These are phyloP conservation scores for Ericerus pela DNA, from an alignment of 1,140 invertebrate genomes.

Conservation along the genomic window DNA sequence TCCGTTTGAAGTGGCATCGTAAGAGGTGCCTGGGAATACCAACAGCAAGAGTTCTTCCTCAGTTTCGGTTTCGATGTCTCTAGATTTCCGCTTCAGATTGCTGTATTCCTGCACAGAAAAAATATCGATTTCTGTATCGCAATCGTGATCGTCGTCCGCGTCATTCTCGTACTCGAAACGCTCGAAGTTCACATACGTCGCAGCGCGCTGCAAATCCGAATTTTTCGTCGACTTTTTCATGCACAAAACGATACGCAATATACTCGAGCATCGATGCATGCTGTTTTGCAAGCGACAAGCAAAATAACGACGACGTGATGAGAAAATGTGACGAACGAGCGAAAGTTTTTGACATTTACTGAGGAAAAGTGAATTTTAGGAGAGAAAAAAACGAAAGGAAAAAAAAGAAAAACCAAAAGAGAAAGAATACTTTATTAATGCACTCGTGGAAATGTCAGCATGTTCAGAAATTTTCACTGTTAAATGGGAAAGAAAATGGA, in stretches of 20 bases:
- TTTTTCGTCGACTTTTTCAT: not conserved
- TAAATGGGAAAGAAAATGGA: too few relatives aligned
- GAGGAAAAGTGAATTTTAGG: too few relatives aligned
- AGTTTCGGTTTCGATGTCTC: conserved; percentile 60
- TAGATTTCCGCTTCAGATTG: conserved; percentile 47
- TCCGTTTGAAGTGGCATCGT: conserved; percentile 33
- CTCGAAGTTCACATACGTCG: conserved; percentile 4
- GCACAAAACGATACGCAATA: not conserved
- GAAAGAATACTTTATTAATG: too few relatives aligned
- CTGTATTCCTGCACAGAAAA: conserved; percentile 43
- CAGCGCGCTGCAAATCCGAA: too few relatives aligned
- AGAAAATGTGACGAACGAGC: too few relatives aligned
- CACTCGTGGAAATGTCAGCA: too few relatives aligned
- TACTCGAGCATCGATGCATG: not conserved
- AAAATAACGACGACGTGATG: too few relatives aligned
- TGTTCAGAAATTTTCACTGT: too few relatives aligned
- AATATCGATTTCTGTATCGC: conserved; percentile 1
- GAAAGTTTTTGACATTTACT: too few relatives aligned
- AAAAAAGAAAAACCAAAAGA: too few relatives aligned
- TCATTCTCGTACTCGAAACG: not conserved
- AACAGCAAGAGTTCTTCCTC: conserved; percentile 46
- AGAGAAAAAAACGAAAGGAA: too few relatives aligned
- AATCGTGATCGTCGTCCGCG: not conserved
- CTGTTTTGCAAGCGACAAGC: too few relatives aligned
- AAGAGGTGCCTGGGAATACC: conserved; percentile 34